Conservation (phyloP, 2,888 invertebrate species). For the Asteroscopus sphinx region DNA sequence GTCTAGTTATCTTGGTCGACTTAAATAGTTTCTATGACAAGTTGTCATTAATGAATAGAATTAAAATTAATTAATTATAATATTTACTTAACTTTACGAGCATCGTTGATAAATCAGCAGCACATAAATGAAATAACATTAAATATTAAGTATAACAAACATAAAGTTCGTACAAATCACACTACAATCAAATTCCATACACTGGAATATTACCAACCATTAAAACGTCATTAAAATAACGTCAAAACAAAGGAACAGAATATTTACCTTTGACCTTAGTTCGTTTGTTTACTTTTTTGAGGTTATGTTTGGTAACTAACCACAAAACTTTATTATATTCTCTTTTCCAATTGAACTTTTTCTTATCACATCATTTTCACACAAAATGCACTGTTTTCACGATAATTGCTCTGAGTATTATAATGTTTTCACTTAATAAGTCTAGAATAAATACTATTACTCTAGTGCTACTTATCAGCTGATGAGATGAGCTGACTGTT, state of each 20-base stretch:
- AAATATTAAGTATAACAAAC: background rate
- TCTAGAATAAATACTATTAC: constrained; percentile 42
- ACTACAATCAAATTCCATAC: constrained; percentile 5
- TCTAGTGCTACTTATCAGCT: constrained; percentile 56
- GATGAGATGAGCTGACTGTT: constrained; percentile 40
- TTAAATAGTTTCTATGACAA: no score
- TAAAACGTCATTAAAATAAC: constrained; percentile 16
- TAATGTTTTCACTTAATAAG: constrained; percentile 35
- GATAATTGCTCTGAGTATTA: constrained; percentile 18
- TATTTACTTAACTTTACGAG: no score
- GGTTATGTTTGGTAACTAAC: constrained; percentile 59
- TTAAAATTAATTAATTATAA: no score
- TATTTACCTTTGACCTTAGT: constrained; percentile 55
- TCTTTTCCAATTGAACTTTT: constrained; percentile 24
- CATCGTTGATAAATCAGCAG: no score
- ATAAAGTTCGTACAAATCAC: background rate
- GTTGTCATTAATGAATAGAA: no score
- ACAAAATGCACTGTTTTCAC: constrained; percentile 24
- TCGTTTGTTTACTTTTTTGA: constrained; percentile 61
- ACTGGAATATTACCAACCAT: constrained; percentile 24
- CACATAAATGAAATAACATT: no score
- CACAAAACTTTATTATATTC: constrained; percentile 22
- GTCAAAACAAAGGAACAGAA: constrained; percentile 36
- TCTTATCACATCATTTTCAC: constrained; percentile 22
- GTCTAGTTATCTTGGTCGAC: no score